Conservation (phyloP, 37 sponge, comb jelly and placozoan genomes). For the Spongilla lacustris region DNA sequence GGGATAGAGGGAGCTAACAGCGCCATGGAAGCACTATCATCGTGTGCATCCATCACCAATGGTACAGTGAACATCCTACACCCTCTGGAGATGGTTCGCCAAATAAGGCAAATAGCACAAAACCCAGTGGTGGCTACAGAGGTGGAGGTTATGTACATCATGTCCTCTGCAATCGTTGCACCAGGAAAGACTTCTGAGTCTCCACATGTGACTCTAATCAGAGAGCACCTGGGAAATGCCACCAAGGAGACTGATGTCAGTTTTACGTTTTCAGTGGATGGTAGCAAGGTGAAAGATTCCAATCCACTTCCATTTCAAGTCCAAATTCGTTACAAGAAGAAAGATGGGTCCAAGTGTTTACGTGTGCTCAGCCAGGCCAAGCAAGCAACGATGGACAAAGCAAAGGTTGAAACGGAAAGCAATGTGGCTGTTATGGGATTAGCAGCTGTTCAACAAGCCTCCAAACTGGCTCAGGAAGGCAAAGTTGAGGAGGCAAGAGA, state of each 20-base stretch:
- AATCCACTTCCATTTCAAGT: conserved; percentile 78
- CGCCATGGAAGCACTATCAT: conserved; percentile 82
- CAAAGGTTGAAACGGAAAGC: conserved; percentile 63
- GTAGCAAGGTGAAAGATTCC: conserved; percentile 39
- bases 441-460: conserved; percentile 84
- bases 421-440: conserved; percentile 86
- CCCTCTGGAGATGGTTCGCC: conserved; percentile 95
- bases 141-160: conserved; percentile 48
- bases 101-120: conserved; percentile 89
- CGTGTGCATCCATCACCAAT: conserved; percentile 81
- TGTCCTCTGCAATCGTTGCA: conserved; percentile 22
- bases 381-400: conserved; percentile 55
- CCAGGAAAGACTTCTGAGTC: conserved; percentile 33
- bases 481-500: conserved; percentile 74
- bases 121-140: conserved; percentile 91
- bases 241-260: conserved; percentile 81
- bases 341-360: conserved; percentile 84
- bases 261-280: conserved; percentile 63
- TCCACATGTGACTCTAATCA: conserved; percentile 39
- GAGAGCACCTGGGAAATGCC: conserved; percentile 78
- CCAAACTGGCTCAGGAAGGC: conserved; percentile 77
- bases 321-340: conserved; percentile 83
- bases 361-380: conserved; percentile 74
- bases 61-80: conserved; percentile 95
- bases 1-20: conserved; percentile 89